Base-by-base conservation (phyloP, 2,888 invertebrate species). In the Gasteruption jaculator region DNA sequence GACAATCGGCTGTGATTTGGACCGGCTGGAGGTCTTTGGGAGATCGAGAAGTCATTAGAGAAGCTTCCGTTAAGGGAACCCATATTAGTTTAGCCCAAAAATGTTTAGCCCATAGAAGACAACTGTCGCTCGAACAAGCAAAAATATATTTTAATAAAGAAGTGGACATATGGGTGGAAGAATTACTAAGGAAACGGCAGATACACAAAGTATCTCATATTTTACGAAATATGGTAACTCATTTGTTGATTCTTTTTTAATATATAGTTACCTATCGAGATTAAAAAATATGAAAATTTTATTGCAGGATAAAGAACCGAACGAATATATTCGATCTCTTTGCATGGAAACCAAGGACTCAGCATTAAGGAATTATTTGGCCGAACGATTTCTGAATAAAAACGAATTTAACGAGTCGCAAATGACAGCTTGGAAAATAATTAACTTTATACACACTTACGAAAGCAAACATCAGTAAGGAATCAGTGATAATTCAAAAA, bases 31-130 rank as follows among this genome's bases (percentile, higher is more conserved):
- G 76, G 46, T 74, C 71, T 39, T 77, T 81, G 52, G 77, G 80
- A 26, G 74, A 79, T 21, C 72, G 79, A 58, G 82, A 83, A 67
- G 78, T 83, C 29, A 80, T 80, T 1, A 72, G 83, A 53, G 83
- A 84, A 64, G 80, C 83, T 10, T 82, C 81, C 20, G 78, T 80
- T 2, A 83, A 84, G 62, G 83, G 83, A 12, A 76, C 77, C 19
- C 79, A 81, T 54, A 75, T 82, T 31, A 69, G 73, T 22, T 64
- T 83, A 40, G 82, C 81, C 26, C 65, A 78, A 37, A 75, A 73
- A 52, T 83, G 78, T 65, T 66, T 84, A 14, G 74, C 76, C 53
- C 64, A 66, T 27, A 76, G 79, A 56, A 78, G 77, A 60, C 71
- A 73, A 44, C 77, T 78, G 71, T 73, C 67, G 47, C 65, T 75